These are phyloP conservation scores for Electrona antarctica DNA, from an alignment of 2,113 vertebrate species.

Conservation along the genomic window DNA sequence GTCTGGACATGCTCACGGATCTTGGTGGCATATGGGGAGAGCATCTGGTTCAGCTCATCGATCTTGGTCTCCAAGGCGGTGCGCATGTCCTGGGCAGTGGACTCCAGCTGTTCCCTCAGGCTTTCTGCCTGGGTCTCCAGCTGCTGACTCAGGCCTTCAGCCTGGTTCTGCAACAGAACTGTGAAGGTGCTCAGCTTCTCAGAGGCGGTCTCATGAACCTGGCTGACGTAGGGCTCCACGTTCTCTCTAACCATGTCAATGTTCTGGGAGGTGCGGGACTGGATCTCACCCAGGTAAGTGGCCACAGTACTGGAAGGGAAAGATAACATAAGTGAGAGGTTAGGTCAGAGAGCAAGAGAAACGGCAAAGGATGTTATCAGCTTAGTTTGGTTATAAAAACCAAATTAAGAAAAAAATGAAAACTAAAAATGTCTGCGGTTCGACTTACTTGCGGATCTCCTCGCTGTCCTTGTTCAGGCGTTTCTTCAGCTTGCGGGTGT, in stretches of 20 bases:
- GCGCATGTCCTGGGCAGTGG: constrained; percentile 69
- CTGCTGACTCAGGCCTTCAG: constrained; percentile 64
- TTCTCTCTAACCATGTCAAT: constrained; percentile 54
- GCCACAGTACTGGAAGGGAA: constrained; percentile 61
- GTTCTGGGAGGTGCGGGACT: constrained; percentile 73
- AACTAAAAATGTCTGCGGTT: too few species aligned
- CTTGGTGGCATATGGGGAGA: constrained; percentile 70
- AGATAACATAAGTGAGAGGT: not conserved
- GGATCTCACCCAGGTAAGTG: constrained; percentile 76
- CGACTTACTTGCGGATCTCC: constrained; percentile 77
- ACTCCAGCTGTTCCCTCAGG: constrained; percentile 73
- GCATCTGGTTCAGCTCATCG: constrained; percentile 69
- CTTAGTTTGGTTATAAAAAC: too few species aligned
- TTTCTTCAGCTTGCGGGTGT: constrained; percentile 82
- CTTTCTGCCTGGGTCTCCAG: constrained; percentile 69
- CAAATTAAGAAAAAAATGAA: too few species aligned
- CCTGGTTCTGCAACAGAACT: constrained; percentile 69
- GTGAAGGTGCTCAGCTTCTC: constrained; percentile 71
- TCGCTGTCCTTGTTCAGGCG: constrained; percentile 79
- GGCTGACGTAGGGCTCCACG: constrained; percentile 70
- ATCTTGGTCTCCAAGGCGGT: constrained; percentile 71
- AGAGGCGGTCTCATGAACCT: constrained; percentile 54
- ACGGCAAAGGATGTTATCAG: too few species aligned
- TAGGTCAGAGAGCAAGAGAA: constrained; percentile 3
- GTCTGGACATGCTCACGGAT: constrained; percentile 75